These are phyloP conservation scores for Tragelaphus scriptus DNA, from an alignment of 2,113 vertebrate genomes.

Conservation along the genomic window DNA sequence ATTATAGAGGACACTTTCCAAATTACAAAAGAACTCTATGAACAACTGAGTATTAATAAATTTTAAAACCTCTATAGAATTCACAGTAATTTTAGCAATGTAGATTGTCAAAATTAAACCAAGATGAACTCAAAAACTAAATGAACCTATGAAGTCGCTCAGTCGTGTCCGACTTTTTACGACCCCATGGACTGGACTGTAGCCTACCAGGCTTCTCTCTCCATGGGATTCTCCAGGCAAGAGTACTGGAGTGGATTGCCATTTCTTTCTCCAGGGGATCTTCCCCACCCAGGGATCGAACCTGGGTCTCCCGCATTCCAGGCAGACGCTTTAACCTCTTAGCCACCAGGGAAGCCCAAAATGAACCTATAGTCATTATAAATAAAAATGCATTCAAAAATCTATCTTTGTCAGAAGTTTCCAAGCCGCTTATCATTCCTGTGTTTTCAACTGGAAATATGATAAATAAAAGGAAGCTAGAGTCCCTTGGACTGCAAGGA, in stretches of 20 bases:
- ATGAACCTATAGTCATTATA: background rate
- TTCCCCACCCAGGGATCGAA: too few species aligned
- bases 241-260: too few species aligned
- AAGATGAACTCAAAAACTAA: background rate
- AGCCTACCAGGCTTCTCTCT: too few species aligned
- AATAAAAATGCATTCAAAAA: background rate
- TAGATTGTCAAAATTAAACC: background rate
- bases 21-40: background rate
- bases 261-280: too few species aligned
- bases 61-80: background rate
- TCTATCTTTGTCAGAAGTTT: background rate
- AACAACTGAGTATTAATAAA: accelerated
- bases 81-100: background rate
- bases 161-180: too few species aligned
- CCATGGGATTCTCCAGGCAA: too few species aligned
- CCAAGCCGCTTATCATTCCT: background rate
- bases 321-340: too few species aligned
- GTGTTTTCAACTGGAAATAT: background rate
- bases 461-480: background rate
- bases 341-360: too few species aligned
- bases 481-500: too few species aligned
- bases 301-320: too few species aligned
- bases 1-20: background rate
- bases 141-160: too few species aligned
- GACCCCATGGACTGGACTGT: too few species aligned